Evolutionary conservation across 2,797 vertebrate genomes (phyloP).

Genomic region (Aeoliscus strigatus): DNA sequence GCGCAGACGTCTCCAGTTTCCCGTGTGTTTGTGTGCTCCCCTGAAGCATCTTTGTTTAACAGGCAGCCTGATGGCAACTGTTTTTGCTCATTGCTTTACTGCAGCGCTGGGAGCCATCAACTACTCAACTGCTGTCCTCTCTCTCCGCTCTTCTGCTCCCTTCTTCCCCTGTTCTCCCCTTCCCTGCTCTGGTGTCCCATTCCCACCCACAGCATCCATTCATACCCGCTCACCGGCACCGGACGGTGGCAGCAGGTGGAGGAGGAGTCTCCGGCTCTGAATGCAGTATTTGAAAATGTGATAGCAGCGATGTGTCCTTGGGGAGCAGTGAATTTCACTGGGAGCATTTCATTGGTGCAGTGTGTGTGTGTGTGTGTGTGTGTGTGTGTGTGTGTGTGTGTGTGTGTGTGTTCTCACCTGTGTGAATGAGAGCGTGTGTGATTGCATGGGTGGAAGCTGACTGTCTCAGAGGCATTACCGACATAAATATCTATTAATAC

Average conservation of each 20-base stretch:
- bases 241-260: conserved; percentile 28
- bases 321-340: conserved; percentile 37
- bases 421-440: conserved; percentile 36
- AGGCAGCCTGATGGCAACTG: conserved; percentile 51
- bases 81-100: conserved; percentile 44
- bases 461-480: conserved; percentile 21
- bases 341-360: conserved; percentile 10
- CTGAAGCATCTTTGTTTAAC: conserved; percentile 51
- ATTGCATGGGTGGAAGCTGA: conserved; percentile 32
- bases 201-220: conserved; percentile 34
- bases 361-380: conserved; percentile 11
- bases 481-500: conserved; percentile 36
- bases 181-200: conserved; percentile 18
- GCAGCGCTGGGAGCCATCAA: conserved; percentile 48
- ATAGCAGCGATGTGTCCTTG: conserved; percentile 35
- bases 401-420: too few relatives aligned
- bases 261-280: conserved; percentile 27
- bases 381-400: conserved; percentile 8
- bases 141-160: conserved; percentile 6
- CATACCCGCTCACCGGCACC: conserved; percentile 38
- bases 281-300: conserved; percentile 38
- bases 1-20: conserved; percentile 5
- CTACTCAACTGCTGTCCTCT: conserved; percentile 30
- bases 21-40: conserved; percentile 40
- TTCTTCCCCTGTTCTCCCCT: conserved; percentile 7